Conservation (phyloP, 2,888 invertebrate genomes). For the Paralinhomoeus sp. region DNA sequence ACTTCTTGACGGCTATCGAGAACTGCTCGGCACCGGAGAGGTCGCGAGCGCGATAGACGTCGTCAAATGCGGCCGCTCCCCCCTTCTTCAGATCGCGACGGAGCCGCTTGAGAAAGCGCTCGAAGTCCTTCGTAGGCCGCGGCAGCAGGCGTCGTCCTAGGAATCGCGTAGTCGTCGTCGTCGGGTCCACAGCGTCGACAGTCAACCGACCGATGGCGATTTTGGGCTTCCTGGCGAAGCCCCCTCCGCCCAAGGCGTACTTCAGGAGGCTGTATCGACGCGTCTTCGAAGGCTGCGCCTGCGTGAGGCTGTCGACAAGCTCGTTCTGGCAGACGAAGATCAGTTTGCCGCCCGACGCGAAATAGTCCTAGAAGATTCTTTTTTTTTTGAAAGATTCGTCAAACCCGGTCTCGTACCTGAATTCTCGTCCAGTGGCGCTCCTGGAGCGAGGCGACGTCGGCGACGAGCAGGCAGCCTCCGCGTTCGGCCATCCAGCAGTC, state of each 20-base stretch:
- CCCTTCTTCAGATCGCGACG: constrained; percentile 12
- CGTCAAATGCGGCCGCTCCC: too few relatives aligned
- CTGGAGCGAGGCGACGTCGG: constrained; percentile 15
- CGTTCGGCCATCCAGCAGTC: constrained; percentile 1
- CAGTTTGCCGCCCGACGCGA: constrained; percentile 15
- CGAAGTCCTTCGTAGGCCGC: constrained; percentile 21
- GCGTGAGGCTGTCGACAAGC: constrained; percentile 16
- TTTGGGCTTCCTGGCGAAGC: constrained; percentile 20
- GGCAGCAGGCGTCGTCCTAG: too few relatives aligned
- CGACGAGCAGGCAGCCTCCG: constrained; percentile 17
- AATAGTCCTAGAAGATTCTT: constrained; percentile 1
- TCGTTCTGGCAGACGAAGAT: constrained; percentile 23
- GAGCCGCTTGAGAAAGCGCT: constrained; percentile 18
- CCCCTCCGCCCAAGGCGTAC: constrained; percentile 14
- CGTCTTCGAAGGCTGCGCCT: constrained; percentile 13
- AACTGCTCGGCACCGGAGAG: too few relatives aligned
- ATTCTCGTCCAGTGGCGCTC: constrained; percentile 16
- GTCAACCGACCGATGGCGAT: constrained; percentile 6
- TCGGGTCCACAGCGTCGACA: too few relatives aligned
- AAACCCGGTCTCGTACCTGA: constrained; percentile 6
- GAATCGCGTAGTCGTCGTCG: too few relatives aligned
- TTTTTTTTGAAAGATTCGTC: too few relatives aligned
- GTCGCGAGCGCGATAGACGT: too few relatives aligned
- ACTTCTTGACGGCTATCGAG: constrained; percentile 16
- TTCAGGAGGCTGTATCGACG: constrained; percentile 11